Conservation (phyloP, 2,797 vertebrate species). For the Myiotriccus ornatus region DNA sequence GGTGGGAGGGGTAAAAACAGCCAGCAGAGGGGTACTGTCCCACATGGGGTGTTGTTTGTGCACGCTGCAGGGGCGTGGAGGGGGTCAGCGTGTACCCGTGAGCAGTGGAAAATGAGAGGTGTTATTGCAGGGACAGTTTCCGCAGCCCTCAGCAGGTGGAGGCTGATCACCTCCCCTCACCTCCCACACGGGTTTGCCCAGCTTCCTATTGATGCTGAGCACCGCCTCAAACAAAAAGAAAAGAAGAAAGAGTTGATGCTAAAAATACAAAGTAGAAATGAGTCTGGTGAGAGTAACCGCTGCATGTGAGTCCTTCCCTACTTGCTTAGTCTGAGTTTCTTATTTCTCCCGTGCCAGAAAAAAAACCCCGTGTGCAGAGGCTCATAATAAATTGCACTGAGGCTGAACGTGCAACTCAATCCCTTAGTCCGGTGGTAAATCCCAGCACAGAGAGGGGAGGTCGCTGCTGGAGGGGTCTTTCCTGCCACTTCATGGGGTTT, state of each 20-base stretch:
- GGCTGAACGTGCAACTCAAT: fast-evolving
- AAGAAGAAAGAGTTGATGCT: neutral
- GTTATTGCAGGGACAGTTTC: neutral
- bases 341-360: neutral
- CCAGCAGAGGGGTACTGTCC: neutral
- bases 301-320: fast-evolving
- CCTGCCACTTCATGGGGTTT: neutral
- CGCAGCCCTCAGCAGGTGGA: neutral
- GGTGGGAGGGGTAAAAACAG: neutral
- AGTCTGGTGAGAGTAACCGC: neutral
- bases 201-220: constrained; percentile 9
- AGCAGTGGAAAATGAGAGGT: neutral
- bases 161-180: neutral
- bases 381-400: neutral
- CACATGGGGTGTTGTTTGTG: fast-evolving
- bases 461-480: neutral
- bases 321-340: neutral
- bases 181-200: fast-evolving
- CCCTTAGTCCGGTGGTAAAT: fast-evolving
- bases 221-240: neutral
- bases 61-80: neutral
- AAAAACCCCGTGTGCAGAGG: fast-evolving
- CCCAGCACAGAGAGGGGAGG: neutral
- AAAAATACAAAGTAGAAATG: constrained; percentile 7
- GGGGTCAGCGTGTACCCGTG: fast-evolving